These are phyloP conservation scores for Lamprologus lemairii DNA, from an alignment of 2,113 vertebrate genomes.

Conservation along the genomic window DNA sequence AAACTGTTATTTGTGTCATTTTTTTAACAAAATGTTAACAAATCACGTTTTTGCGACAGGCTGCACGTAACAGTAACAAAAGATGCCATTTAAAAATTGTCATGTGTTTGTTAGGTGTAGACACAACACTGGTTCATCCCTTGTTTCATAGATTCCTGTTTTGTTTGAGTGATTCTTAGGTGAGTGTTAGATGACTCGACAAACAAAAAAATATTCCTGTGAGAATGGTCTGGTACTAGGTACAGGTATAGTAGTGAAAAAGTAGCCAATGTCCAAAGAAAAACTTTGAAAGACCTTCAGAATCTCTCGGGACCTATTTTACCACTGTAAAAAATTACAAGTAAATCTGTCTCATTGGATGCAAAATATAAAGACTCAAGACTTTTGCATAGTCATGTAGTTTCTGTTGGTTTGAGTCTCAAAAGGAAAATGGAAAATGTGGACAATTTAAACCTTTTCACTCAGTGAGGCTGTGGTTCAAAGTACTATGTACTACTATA, in stretches of 20 bases:
- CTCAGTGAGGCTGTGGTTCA: rapidly evolving
- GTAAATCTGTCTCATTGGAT: not conserved
- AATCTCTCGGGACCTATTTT: not conserved
- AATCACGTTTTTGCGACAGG: not conserved
- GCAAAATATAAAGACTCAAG: not conserved
- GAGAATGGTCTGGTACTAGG: not conserved
- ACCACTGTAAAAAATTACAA: not conserved
- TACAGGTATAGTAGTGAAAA: not conserved
- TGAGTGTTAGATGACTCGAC: not conserved
- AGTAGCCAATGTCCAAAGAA: not conserved
- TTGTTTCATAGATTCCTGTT: not conserved
- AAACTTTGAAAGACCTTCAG: not conserved
- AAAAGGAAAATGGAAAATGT: not conserved
- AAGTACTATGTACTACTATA: not conserved
- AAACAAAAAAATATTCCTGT: not conserved
- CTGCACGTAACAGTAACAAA: not conserved
- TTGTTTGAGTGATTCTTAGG: not conserved
- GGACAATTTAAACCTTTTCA: not conserved
- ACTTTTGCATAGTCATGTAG: not conserved
- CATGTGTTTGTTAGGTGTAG: not conserved
- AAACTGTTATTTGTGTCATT: not conserved
- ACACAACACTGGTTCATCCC: not conserved
- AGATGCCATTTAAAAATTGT: not conserved
- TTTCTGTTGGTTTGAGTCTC: not conserved
- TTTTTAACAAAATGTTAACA: not conserved